These are phyloP conservation scores for Sapayoa aenigma DNA, from an alignment of 2,113 vertebrate genomes.

Conservation along the genomic window DNA sequence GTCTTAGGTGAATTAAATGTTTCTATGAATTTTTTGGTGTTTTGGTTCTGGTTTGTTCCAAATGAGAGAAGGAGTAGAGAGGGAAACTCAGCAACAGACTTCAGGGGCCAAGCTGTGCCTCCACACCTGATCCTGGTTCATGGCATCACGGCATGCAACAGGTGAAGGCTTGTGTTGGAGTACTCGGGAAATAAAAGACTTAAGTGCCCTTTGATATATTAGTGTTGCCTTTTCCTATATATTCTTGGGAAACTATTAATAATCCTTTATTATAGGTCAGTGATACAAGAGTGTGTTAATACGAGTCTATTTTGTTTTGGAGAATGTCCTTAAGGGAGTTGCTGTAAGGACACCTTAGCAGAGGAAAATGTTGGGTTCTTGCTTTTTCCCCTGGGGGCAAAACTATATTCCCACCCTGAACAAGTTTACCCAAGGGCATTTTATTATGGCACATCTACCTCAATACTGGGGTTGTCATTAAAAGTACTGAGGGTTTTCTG, in stretches of 20 bases:
- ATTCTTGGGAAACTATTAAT: neutral
- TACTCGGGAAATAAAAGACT: neutral
- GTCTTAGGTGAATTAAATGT: neutral
- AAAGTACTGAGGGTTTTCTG: neutral
- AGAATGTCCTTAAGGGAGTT: neutral
- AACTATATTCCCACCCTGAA: neutral
- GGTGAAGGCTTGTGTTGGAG: neutral
- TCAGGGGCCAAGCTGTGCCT: neutral
- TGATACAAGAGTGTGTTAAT: neutral
- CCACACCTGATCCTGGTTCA: neutral
- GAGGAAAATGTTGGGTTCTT: neutral
- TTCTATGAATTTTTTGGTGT: neutral
- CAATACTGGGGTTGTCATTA: neutral
- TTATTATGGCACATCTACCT: neutral
- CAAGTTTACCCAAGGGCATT: neutral
- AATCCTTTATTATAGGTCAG: constrained; percentile 6
- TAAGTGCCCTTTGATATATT: neutral
- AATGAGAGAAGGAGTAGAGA: neutral
- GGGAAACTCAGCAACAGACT: neutral
- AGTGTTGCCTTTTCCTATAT: neutral
- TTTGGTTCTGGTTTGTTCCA: neutral
- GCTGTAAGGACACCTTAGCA: neutral
- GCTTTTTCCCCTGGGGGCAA: neutral
- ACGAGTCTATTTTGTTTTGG: neutral
- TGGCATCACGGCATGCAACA: neutral